Percentiles rank a stretch among this genome's conserved stretches.
Conservation (phyloP, 2,888 invertebrate genomes). For the Agapostemon virescens region DNA sequence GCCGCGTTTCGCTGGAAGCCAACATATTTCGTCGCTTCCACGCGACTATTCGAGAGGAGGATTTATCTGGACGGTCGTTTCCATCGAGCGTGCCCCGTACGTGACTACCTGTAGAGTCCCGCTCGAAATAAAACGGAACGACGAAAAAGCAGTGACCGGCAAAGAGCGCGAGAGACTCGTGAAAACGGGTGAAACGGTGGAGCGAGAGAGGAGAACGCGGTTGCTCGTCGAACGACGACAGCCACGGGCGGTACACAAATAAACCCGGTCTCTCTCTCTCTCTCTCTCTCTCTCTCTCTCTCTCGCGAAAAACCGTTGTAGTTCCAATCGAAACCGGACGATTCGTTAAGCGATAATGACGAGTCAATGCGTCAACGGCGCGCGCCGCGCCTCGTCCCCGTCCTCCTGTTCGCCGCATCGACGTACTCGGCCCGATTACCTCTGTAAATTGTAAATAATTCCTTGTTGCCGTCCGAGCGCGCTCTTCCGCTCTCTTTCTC, state of each 20-base stretch:
- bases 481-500: neutral
- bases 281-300: no score
- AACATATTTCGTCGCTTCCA: constrained; percentile 44
- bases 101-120: constrained; percentile 67
- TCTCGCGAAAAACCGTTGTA: constrained; percentile 59
- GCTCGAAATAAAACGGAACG: constrained; percentile 59
- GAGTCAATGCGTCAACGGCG: constrained; percentile 75
- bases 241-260: constrained; percentile 57
- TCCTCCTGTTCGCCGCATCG: constrained; percentile 18
- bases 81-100: constrained; percentile 49
- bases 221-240: constrained; percentile 44
- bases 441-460: constrained; percentile 76
- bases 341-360: constrained; percentile 79
- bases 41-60: constrained; percentile 54
- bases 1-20: constrained; percentile 36
- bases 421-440: constrained; percentile 48
- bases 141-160: constrained; percentile 60
- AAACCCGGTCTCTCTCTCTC: no score
- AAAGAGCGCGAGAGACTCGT: constrained; percentile 56
- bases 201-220: constrained; percentile 25
- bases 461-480: constrained; percentile 24
- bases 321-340: constrained; percentile 56
- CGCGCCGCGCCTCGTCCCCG: constrained; percentile 1
- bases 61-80: constrained; percentile 57
- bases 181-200: constrained; percentile 44